Evolutionary conservation across 1,140 invertebrate genomes (phyloP).

Genomic region (Psilanteris sp.): DNA sequence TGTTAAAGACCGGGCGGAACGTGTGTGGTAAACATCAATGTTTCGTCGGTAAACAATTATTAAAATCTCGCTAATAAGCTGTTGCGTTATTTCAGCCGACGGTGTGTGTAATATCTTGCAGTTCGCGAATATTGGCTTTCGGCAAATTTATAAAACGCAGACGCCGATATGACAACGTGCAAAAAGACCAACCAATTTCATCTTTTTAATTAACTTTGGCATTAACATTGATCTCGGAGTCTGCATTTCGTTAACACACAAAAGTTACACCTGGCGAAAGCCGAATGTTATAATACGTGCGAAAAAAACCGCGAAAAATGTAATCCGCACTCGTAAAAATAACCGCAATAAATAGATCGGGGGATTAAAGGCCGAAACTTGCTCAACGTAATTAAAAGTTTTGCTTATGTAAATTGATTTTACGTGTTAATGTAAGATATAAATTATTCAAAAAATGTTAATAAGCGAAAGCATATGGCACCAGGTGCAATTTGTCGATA

Average conservation of each 20-base stretch:
- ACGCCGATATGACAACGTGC: conserved; percentile 6
- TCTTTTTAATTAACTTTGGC: neutral
- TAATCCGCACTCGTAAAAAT: conserved; percentile 3
- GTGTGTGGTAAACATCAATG: conserved; percentile 32
- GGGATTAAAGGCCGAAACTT: neutral
- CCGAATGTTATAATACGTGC: too few species aligned
- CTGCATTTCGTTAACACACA: neutral
- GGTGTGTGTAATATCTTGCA: conserved; percentile 6
- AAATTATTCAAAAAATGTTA: conserved; percentile 52
- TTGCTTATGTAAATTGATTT: conserved; percentile 57
- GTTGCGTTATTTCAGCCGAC: too few species aligned
- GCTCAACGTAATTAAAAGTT: conserved; percentile 40
- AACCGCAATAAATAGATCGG: conserved; percentile 10
- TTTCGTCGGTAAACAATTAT: conserved; percentile 33
- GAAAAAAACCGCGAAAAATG: conserved; percentile 4
- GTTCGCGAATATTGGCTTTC: too few species aligned
- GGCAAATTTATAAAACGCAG: too few species aligned
- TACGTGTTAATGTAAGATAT: conserved; percentile 32
- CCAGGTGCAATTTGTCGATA: conserved; percentile 56
- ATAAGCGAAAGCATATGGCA: conserved; percentile 46
- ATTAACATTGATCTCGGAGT: neutral
- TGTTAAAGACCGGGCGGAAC: conserved; percentile 2
- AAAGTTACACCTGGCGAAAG: too few species aligned
- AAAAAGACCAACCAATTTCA: conserved; percentile 19
- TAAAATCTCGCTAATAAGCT: too few species aligned